phyloP scores from a whole-genome alignment of 2,113 vertebrate species.

The Hippocampus abdominalis region DNA sequence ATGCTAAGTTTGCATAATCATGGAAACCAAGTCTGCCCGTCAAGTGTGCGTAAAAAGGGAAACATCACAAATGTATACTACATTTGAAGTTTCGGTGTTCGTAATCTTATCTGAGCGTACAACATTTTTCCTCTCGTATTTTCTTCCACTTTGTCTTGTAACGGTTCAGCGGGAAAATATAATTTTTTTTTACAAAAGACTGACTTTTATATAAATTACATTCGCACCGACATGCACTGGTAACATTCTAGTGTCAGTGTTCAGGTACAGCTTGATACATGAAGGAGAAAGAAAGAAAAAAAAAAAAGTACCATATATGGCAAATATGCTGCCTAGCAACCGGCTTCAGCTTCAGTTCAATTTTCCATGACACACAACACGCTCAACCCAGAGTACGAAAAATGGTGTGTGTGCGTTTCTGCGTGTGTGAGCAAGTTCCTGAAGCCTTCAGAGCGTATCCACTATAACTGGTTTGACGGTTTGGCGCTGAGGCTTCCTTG shows the following conservation, averaged over 20 bases:
- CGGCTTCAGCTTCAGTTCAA: slow-evolving; percentile 67
- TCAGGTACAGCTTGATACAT: slow-evolving; percentile 33
- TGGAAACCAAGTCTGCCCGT: slow-evolving; percentile 41
- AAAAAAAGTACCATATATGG: slow-evolving; percentile 68
- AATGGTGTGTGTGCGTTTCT: slow-evolving; percentile 10
- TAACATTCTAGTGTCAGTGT: slow-evolving; percentile 36
- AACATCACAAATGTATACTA: slow-evolving; percentile 28
- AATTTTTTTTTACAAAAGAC: neutral
- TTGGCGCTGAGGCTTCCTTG: neutral
- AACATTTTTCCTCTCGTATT: slow-evolving; percentile 39
- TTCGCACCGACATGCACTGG: slow-evolving; percentile 13
- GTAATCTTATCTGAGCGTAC: slow-evolving; percentile 17
- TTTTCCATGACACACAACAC: slow-evolving; percentile 81
- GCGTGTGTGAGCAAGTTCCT: slow-evolving; percentile 54
- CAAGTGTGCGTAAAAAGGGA: slow-evolving; percentile 26
- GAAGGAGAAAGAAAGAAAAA: slow-evolving; percentile 1
- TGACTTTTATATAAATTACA: slow-evolving; percentile 6
- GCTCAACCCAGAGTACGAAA: slow-evolving; percentile 46
- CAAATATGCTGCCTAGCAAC: slow-evolving; percentile 71
- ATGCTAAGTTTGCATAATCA: slow-evolving; percentile 38
- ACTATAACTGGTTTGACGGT: slow-evolving; percentile 39
- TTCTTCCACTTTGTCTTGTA: slow-evolving; percentile 34
- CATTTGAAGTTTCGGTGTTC: slow-evolving; percentile 21
- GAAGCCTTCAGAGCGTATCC: slow-evolving; percentile 31
- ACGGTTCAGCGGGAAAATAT: slow-evolving; percentile 31